Percentiles rank a stretch among this genome's conserved stretches.
Conservation (phyloP, 2,113 vertebrate species). For the Marmota monax region DNA sequence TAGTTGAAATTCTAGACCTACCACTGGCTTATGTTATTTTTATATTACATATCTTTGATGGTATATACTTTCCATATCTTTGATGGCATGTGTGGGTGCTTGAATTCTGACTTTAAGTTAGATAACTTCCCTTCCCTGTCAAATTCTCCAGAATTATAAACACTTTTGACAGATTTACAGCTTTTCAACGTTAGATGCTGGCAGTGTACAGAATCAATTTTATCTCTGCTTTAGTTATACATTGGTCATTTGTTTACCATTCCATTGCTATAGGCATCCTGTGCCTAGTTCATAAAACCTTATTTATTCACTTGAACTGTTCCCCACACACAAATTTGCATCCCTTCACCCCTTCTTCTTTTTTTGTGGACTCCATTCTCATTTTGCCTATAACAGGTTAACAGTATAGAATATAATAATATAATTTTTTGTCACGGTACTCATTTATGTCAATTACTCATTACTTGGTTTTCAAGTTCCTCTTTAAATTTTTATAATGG, state of each 20-base stretch:
- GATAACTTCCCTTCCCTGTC: not conserved
- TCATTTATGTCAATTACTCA: not conserved
- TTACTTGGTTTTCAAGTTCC: constrained; percentile 68
- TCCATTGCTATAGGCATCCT: not conserved
- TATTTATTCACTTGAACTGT: constrained; percentile 20
- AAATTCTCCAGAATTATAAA: constrained; percentile 32
- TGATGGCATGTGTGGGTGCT: not conserved
- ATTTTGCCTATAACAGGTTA: constrained; percentile 13
- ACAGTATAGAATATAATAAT: not conserved
- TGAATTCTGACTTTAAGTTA: constrained; percentile 27
- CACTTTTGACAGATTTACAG: not conserved
- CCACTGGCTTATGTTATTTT: not conserved
- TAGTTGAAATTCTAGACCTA: not conserved
- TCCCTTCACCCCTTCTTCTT: not conserved
- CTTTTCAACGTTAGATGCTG: not conserved
- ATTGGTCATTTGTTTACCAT: not conserved
- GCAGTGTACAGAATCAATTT: not conserved
- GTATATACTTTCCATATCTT: not conserved
- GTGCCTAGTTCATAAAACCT: not conserved
- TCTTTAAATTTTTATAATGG: constrained; percentile 73
- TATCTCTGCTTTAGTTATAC: not conserved
- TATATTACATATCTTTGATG: not conserved
- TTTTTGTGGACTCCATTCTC: not conserved
- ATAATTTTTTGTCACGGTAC: constrained; percentile 18
- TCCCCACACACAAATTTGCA: not conserved